Base-by-base conservation (phyloP, 2,888 invertebrate genomes). In the Hedychridium roseum region DNA sequence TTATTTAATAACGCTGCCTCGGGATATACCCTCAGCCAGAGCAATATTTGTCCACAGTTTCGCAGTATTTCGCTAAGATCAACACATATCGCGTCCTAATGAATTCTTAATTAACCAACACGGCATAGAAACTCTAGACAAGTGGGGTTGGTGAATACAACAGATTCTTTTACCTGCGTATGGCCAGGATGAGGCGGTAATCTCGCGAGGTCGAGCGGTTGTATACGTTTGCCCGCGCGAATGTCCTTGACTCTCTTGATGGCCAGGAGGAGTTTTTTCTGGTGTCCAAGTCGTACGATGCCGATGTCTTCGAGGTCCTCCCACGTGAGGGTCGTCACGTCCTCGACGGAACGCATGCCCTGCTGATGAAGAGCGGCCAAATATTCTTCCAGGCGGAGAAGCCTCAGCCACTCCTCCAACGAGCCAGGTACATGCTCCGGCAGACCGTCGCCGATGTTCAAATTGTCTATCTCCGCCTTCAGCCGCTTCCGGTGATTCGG, bases 241-340 rank as follows among this genome's bases (percentile, higher is more conserved):
- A 94, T 92, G 76, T 96, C 94, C 81, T 97, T 96, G 42, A 98
- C 90, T 79, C 97, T 86, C 80, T 97, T 97, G 68, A 98, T 95
- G 54, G 98, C 98, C 74, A 99, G 83, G 74, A 96, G 87, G 65
- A 99, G 91, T 83, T 97, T 95, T 85, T 99, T 99, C 82, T 99
- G 97, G 79, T 99, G 99, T 23, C 99, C 99, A 73, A 94, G 82
- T 72, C 92, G 89, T 16, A 93, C 91, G 71, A 94, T 92, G 46
- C 94, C 93, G 79, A 98, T 95, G 76, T 99, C 98, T 82, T 99
- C 98, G 75, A 99, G 86, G 82, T 99, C 99, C 77, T 99, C 99
- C 97, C 97, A 98, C 50, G 94, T 94, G 43, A 99, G 86, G 74
- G 96, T 94, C 21, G 94, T 92, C 43, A 97, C 92, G 80, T 94